phyloP scores from a whole-genome alignment of 2,113 vertebrate genomes.

The Lophius piscatorius region DNA sequence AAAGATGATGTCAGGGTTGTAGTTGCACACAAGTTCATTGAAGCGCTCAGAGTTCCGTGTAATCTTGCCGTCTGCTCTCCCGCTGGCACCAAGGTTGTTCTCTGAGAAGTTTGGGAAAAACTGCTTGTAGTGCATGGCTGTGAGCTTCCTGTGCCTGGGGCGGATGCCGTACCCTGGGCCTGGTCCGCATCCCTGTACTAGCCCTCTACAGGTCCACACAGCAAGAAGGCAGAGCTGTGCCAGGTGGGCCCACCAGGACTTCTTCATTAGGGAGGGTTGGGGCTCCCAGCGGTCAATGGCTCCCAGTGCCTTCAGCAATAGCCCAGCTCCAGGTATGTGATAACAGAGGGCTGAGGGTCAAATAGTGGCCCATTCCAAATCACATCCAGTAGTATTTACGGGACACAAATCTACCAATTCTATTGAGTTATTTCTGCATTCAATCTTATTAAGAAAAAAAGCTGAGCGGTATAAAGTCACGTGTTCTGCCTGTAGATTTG shows the following conservation, averaged over 20 bases:
- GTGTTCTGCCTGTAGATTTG: neutral
- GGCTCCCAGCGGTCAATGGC: constrained; percentile 62
- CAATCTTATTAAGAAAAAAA: neutral
- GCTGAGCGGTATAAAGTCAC: neutral
- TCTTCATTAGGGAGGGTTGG: constrained; percentile 80
- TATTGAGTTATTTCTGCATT: neutral
- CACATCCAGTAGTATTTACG: constrained; percentile 44
- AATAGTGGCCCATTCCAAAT: constrained; percentile 67
- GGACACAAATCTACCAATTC: too few species aligned
- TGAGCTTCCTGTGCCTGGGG: constrained; percentile 86
- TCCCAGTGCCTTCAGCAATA: constrained; percentile 52
- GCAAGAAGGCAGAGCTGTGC: constrained; percentile 79
- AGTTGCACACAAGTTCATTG: constrained; percentile 96
- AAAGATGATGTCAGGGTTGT: constrained; percentile 98
- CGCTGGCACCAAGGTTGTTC: constrained; percentile 96
- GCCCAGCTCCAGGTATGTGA: constrained; percentile 63
- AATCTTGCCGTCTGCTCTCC: constrained; percentile 95
- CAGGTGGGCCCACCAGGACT: constrained; percentile 74
- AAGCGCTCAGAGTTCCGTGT: constrained; percentile 92
- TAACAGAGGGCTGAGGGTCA: constrained; percentile 63
- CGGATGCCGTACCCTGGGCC: constrained; percentile 87
- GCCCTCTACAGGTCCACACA: constrained; percentile 79
- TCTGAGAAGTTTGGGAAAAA: constrained; percentile 94
- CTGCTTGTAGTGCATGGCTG: constrained; percentile 92
- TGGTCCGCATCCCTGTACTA: constrained; percentile 88